Evolutionary conservation across 2,113 vertebrate species (phyloP).

Genomic region (Craseonycteris thonglongyai): DNA sequence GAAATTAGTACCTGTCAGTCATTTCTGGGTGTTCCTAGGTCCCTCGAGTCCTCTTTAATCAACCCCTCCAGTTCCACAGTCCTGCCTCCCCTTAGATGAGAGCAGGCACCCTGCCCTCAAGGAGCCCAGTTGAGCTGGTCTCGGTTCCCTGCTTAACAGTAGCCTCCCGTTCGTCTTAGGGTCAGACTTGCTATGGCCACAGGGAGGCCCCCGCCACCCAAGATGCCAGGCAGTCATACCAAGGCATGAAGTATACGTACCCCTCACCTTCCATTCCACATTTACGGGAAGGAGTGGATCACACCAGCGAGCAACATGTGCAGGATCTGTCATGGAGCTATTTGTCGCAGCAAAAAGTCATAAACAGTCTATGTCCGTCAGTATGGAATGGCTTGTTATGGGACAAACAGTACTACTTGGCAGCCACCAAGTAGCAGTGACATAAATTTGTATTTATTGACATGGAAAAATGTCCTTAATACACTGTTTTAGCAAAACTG

Average conservation of each 20-base stretch:
- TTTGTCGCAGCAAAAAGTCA: neutral
- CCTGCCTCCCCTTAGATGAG: constrained; percentile 35
- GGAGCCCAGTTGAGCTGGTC: neutral
- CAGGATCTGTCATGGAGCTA: neutral
- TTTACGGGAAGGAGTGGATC: neutral
- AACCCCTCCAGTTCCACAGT: constrained; percentile 75
- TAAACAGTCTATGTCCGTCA: fast-evolving
- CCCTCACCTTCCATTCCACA: neutral
- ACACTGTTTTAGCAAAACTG: neutral
- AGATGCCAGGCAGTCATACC: neutral
- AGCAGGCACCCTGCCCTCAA: neutral
- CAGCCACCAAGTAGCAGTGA: neutral
- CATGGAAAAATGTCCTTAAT: neutral
- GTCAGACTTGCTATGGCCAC: neutral
- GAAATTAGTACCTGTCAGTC: constrained; percentile 83
- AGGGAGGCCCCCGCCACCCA: neutral
- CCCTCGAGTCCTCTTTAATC: constrained; percentile 79
- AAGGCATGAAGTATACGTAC: neutral
- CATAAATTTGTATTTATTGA: neutral
- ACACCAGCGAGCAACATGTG: fast-evolving
- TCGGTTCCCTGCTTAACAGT: neutral
- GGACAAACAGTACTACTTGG: neutral
- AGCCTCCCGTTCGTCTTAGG: neutral
- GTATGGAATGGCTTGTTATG: neutral
- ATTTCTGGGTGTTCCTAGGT: constrained; percentile 78